Evolutionary conservation across 2,888 invertebrate species (phyloP), one percentile per base, ranked within the genome.

Genomic region (Lumbricus terrestris): DNA sequence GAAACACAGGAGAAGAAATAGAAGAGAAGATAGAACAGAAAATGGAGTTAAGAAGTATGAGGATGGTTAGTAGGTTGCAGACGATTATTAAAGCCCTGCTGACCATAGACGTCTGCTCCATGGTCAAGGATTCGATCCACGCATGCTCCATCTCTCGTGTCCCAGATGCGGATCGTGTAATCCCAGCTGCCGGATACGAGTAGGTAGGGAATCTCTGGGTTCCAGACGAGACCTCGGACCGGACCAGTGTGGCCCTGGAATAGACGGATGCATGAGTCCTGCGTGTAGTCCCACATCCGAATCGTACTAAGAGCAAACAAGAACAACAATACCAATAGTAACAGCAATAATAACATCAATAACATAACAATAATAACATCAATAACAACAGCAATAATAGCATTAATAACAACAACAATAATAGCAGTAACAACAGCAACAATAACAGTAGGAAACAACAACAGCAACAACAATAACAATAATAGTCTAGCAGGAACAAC

Each of bases 101-200:
- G 92, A 95, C 95, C 95, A 93, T 95, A 95, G 20, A 95, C 95
- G 93, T 95, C 95, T 88, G 95, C 95, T 23, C 95, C 95, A 92
- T 95, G 95, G 91, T 95, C 95, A 37, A 93, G 91, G 20, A 95
- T 92, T 5, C 93, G 93, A 90, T 94, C 94, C 20, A 95, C 91
- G 92, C 95, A 95, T 8, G 93, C 93, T 34, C 95, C 95, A 92
- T 95, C 94, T 40, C 95, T 92, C 6, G 94, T 93, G 92, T 95
- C 95, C 95, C 95, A 95, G 69, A 95, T 93, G 29, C 95, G 92
- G 34, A 95, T 94, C 11, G 94, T 94, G 89, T 93, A 93, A 92
- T 95, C 95, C 95, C 95, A 95, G 92, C 95, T 94, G 40, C 95
- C 95, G 2, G 95, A 95, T 54, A 95, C 92, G 47, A 95, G 92